Evolutionary conservation across 2,888 invertebrate genomes (phyloP), one percentile per base, ranked within the genome.

Genomic region (Lithophane leautieri): DNA sequence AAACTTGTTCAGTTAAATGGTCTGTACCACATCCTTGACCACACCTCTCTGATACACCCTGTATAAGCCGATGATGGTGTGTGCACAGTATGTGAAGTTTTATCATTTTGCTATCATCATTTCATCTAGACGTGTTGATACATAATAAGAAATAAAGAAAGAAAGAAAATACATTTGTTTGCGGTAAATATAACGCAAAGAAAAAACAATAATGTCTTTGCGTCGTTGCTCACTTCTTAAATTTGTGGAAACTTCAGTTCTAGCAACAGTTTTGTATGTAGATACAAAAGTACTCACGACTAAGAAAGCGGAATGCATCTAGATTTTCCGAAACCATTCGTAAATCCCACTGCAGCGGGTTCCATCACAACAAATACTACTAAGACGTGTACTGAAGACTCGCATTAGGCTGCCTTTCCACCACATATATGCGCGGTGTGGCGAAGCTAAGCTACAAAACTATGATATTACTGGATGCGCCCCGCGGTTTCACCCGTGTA

Each of bases 251-350:
- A 42, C 8, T 42, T 58, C 42, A 42, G 14, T 16, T 44, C 22
- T 8, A 16, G 11, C 22, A 11, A 44, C 0, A 70, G 22, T 11
- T 44, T n/a, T 28, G 16, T 28, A 28, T 16, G 16, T 28, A 6
- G 1, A 28, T 28, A 60, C 6, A 25, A 70, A 40, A 34, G 22
- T 1, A 14, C 14, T 28, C 28, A 8, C 25, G 14, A 47, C 19
- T 56, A 47, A 61, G 40, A 62, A 56, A 67, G 42, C 28, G 22
- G 22, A 62, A 67, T 34, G 8, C 28, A 62, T 67, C 70, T 67
- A 56, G 42, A 65, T 71, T 71, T 63, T 11, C 56, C 12, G 14
- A 52, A 66, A 52, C 50, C 25, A 40, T 40, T 54, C 1, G 1
- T 11, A 58, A 47, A 47, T 65, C 3, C 47, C n/a, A 28, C 6